Evolutionary conservation across 2,797 vertebrate species (phyloP).

Genomic region (Crenuchus spilurus): DNA sequence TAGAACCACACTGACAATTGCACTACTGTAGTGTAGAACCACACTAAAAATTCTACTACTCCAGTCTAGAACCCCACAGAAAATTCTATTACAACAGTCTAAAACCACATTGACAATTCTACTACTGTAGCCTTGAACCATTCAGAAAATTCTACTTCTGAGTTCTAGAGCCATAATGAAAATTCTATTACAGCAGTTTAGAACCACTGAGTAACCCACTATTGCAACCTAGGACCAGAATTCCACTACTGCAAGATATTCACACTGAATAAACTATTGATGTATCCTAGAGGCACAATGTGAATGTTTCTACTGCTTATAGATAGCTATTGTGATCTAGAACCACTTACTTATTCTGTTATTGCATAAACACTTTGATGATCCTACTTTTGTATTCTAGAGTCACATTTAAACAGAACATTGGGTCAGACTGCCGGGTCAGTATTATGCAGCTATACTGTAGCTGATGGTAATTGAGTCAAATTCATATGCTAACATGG

Average conservation of each 20-base stretch:
- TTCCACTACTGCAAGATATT: not conserved
- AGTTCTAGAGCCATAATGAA: not conserved
- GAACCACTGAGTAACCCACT: too few species aligned
- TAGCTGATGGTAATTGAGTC: not conserved
- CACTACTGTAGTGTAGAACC: not conserved
- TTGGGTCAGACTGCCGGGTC: not conserved
- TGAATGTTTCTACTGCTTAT: too few species aligned
- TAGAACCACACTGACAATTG: too few species aligned
- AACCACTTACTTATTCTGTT: too few species aligned
- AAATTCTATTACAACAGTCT: not conserved
- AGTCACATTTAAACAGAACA: not conserved
- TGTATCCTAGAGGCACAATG: too few species aligned
- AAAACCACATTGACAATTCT: not conserved
- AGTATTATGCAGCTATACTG: not conserved
- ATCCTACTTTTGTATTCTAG: not conserved
- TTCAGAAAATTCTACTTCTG: too few species aligned
- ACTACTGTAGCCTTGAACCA: not conserved
- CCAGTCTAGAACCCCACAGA: not conserved
- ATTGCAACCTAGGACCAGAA: too few species aligned
- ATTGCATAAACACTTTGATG: not conserved
- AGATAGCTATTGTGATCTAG: too few species aligned
- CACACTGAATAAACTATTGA: too few species aligned
- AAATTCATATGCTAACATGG: not conserved
- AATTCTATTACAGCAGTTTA: too few species aligned
- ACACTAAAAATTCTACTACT: not conserved